Evolutionary conservation across 23 tunicate genomes (phyloP), one percentile per base, ranked within the genome.

Genomic region (Clavelina lepadiformis): DNA sequence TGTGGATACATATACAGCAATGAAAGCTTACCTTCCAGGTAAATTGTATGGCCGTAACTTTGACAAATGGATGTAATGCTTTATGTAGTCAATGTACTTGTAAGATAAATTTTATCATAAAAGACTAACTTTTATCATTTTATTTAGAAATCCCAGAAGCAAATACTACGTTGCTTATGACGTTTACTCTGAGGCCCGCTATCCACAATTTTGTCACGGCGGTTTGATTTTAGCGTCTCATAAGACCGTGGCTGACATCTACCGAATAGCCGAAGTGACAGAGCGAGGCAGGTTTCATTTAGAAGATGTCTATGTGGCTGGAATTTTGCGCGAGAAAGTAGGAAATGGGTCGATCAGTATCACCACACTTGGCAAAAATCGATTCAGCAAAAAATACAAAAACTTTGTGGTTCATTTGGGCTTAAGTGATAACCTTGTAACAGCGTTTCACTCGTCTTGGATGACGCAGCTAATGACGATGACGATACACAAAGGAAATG

Each of bases 181-280:
- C 28, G 31, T 76, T 1, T 84, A 84, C 45, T 55, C 83, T n/a
- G 21, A 2, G 5, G n/a, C 41, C 2, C 45, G 5, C 5, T 84
- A 51, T 63, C 93, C 93, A 19, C 38, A 41, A 21, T 84, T 76
- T 73, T 84, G 93, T 58, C 82, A 84, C 68, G 93, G 93, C 15
- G 93, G 93, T 31, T 23, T 84, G 70, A 70, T 73, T 20, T 47
- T 76, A n/a, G 35, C 76, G 56, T 33, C 93, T 3, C 44, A 13
- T 32, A 31, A 38, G 19, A 33, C 52, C 31, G 20, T 84, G 32
- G 15, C 47, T 22, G 83, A 62, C 34, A 76, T 84, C 63, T 84
- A 76, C 62, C 78, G 60, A 28, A 33, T 76, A 38, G 61, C 83
- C 0, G 70, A 78, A 61, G 47, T 69, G 13, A 84, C 93, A 26